A percentile compares a stretch with the other conserved stretches of the same genome.
Conservation (phyloP, 2,113 vertebrate genomes). For the Thomomys bottae region DNA sequence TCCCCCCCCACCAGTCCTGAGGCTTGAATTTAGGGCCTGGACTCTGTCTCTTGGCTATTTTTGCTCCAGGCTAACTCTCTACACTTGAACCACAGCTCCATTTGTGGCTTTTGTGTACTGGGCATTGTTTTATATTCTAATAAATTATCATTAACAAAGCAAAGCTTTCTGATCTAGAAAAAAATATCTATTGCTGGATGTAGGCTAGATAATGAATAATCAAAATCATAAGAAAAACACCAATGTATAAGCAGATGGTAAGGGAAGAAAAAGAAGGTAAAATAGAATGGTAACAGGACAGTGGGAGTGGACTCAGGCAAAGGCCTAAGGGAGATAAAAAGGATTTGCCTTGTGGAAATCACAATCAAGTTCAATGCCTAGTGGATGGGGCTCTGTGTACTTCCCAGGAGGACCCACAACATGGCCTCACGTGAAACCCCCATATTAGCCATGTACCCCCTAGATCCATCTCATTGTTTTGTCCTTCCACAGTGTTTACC, state of each 20-base stretch:
- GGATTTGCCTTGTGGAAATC: neutral
- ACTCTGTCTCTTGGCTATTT: too few relatives aligned
- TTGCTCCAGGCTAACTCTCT: too few relatives aligned
- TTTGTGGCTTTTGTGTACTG: neutral
- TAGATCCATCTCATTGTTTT: neutral
- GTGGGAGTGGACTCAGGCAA: neutral
- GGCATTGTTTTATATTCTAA: neutral
- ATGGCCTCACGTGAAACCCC: accelerated
- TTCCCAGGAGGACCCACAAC: neutral
- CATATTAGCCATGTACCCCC: neutral
- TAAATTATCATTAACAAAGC: neutral
- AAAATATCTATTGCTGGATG: neutral
- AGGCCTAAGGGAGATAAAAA: neutral
- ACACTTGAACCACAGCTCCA: too few relatives aligned
- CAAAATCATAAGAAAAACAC: neutral
- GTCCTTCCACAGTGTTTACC: too few relatives aligned
- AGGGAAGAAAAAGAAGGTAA: neutral
- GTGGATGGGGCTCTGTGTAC: neutral
- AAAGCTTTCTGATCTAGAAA: neutral
- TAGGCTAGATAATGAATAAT: neutral
- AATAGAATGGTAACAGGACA: too few relatives aligned
- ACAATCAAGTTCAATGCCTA: neutral
- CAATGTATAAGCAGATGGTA: neutral
- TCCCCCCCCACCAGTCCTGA: too few relatives aligned
- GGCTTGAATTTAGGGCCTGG: too few relatives aligned